Evolutionary conservation across 2,888 invertebrate genomes (phyloP).

Genomic region (Apodemia mormo): DNA sequence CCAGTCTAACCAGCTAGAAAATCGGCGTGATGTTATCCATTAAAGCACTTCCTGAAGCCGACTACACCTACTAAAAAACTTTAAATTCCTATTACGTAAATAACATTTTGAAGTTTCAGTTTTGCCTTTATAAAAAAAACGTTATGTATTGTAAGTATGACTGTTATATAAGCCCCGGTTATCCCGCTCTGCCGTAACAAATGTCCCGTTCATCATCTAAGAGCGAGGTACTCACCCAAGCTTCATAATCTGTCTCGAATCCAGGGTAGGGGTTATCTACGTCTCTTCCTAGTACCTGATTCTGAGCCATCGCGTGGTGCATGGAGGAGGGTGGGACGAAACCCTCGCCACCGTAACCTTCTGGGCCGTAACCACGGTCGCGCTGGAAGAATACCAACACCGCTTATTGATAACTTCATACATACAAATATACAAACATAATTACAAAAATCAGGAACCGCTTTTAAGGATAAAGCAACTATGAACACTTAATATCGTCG

Average conservation of each 20-base stretch:
- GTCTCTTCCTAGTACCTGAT: conserved; percentile 53
- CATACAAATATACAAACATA: too few species aligned
- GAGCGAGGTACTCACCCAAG: conserved; percentile 17
- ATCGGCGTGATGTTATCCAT: too few species aligned
- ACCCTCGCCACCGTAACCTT: conserved; percentile 73
- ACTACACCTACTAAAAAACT: not conserved
- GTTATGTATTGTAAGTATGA: not conserved
- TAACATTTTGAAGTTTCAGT: not conserved
- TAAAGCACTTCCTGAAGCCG: too few species aligned
- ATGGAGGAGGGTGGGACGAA: conserved; percentile 72
- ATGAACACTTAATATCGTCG: too few species aligned
- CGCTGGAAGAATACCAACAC: conserved; percentile 49
- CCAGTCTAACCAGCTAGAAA: too few species aligned
- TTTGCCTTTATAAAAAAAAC: not conserved
- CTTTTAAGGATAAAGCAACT: too few species aligned
- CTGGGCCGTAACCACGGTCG: conserved; percentile 71
- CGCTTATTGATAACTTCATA: not conserved
- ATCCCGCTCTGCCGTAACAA: conserved; percentile 13
- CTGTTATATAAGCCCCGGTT: conserved; percentile 2
- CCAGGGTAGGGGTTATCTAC: conserved; percentile 18
- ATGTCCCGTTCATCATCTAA: conserved; percentile 7
- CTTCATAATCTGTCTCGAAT: conserved; percentile 16
- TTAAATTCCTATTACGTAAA: not conserved
- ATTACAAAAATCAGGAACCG: too few species aligned
- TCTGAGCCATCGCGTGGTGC: conserved; percentile 77